These are phyloP conservation scores for Sebastes trivittatus DNA, from an alignment of 2,797 vertebrate species.

Conservation along the genomic window DNA sequence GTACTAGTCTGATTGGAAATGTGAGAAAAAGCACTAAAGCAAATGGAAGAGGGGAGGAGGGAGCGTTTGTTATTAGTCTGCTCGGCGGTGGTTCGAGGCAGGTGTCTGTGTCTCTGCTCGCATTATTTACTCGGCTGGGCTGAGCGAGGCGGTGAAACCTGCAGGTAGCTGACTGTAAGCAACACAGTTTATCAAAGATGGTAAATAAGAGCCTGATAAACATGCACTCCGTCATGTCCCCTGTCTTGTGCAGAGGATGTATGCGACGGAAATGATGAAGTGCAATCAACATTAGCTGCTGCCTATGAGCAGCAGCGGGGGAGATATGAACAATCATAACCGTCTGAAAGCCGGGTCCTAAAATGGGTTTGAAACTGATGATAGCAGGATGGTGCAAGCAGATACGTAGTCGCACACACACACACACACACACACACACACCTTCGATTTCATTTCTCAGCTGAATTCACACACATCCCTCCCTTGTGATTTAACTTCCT, in stretches of 20 bases:
- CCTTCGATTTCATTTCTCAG: conserved; percentile 7
- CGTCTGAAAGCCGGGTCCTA: background rate
- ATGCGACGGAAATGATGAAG: conserved; percentile 43
- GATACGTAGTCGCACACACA: background rate
- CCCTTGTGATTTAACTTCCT: conserved; percentile 31
- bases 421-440: conserved; percentile 3
- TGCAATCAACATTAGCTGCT: conserved; percentile 17
- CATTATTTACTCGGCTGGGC: conserved; percentile 62
- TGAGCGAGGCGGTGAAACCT: conserved; percentile 41
- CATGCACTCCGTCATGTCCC: conserved; percentile 45
- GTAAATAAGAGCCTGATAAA: conserved; percentile 73
- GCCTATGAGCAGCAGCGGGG: conserved; percentile 5
- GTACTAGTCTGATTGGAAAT: conserved; percentile 53
- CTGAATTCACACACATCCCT: conserved; percentile 13
- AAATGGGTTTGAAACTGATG: conserved; percentile 24
- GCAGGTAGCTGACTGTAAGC: conserved; percentile 58
- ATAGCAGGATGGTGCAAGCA: background rate
- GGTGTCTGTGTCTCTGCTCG: conserved; percentile 47
- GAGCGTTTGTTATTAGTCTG: conserved; percentile 60
- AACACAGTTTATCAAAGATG: conserved; percentile 55
- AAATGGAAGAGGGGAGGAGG: conserved; percentile 20
- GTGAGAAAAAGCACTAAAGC: conserved; percentile 34
- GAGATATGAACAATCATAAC: conserved; percentile 31
- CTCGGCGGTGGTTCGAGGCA: conserved; percentile 44
- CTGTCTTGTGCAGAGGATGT: conserved; percentile 17